A percentile compares a stretch with the other conserved stretches of the same genome.
phyloP scores from a whole-genome alignment of 2,888 invertebrate species.

The Diaprepes abbreviatus region DNA sequence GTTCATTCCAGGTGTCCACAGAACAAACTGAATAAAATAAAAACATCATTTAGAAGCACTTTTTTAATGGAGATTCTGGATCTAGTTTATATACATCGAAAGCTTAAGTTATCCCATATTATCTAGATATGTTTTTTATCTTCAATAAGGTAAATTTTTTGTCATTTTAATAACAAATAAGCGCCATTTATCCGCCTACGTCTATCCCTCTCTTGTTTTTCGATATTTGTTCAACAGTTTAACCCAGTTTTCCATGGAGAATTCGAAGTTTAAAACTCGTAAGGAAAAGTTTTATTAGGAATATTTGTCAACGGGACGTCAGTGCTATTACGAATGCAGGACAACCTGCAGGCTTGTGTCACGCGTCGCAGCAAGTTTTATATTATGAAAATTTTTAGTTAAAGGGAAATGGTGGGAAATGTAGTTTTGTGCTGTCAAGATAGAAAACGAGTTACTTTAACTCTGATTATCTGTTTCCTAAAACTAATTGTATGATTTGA shows the following conservation, averaged over 20 bases:
- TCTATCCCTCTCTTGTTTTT: constrained; percentile 4
- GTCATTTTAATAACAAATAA: constrained; percentile 9
- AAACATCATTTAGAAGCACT: too few species aligned
- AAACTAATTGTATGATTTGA: too few species aligned
- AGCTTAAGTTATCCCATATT: too few species aligned
- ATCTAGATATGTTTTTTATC: too few species aligned
- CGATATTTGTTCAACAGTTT: constrained; percentile 26
- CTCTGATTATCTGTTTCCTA: too few species aligned
- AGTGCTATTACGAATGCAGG: constrained; percentile 20
- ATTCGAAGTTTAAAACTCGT: constrained; percentile 33
- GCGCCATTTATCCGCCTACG: neutral
- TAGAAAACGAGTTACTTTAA: too few species aligned
- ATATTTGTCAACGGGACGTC: constrained; percentile 30
- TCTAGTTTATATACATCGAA: too few species aligned
- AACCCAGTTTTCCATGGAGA: constrained; percentile 31
- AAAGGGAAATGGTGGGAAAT: neutral
- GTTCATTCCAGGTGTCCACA: too few species aligned
- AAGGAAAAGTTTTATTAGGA: constrained; percentile 37
- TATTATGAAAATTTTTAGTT: constrained; percentile 18
- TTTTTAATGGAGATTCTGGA: too few species aligned
- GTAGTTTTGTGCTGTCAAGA: neutral
- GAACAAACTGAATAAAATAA: too few species aligned
- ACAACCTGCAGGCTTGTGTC: constrained; percentile 9
- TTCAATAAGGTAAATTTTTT: neutral
- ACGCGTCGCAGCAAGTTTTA: constrained; percentile 14